Base-by-base conservation (phyloP, 2,888 invertebrate species). In the Drosophila recens region DNA sequence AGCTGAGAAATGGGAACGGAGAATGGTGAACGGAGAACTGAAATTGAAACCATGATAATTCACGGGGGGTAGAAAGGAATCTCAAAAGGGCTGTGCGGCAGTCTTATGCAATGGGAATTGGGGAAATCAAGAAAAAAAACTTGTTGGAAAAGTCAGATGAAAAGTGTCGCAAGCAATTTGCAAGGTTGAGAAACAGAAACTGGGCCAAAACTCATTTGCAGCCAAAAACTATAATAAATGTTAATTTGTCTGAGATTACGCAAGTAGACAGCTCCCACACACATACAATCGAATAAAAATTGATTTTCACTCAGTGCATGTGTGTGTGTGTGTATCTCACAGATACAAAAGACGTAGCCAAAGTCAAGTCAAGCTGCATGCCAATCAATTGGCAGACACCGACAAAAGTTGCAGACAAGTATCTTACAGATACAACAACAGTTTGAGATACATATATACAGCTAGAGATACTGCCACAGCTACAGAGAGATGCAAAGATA, bases 151-250 rank as follows among this genome's bases (percentile, higher is more conserved):
- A 63, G 58, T 62, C 36, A 52, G 36, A 42, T 75, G 77, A 80
- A 74, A 83, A 82, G 82, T 88, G 89, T 81, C 90, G 88, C 82
- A 82, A 76, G 76, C 79, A 87, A 90, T 90, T 89, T 87, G 82
- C 56, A 38, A 38, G 45, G 17, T 36, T 43, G 43, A 46, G 23
- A 49, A 20, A 51, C 34, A 10, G 30, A 77, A 77, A 77, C 67
- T 77, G 64, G 74, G 77, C 67, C 64, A 74, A 76, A 77, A 77
- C 69, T 76, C 62, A 69, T 66, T 72, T 76, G 57, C 48, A n/a
- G 46, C 65, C 20, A 17, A 75, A 64, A 79, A 79, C 82, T 80
- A 80, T 76, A 80, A 84, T 82, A 80, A 83, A 83, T 83, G 83
- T 80, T 83, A 83, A 83, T 85, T 82, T 66, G 54, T 72, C 84